Evolutionary conservation across 2,797 vertebrate genomes (phyloP), one percentile per base, ranked within the genome.

Genomic region (Acanthis flammea): DNA sequence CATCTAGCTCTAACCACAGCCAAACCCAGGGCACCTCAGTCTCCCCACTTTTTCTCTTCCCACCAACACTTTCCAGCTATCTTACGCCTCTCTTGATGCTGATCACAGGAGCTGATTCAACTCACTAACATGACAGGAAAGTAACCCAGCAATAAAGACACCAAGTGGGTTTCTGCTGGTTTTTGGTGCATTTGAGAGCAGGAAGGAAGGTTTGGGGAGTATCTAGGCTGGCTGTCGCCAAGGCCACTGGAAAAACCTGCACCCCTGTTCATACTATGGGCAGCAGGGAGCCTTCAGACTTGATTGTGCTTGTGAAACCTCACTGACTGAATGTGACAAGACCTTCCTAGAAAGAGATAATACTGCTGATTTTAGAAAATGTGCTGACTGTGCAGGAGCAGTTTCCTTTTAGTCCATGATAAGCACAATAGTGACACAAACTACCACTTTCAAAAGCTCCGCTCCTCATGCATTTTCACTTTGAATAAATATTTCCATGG

Each of bases 401-500:
- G 47, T 55, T 89, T 79, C 66, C 61, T 78, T 53, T 35, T 47
- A 83, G 42, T 66, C 74, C 37, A 19, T 0, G 9, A 92, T 65
- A 57, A 73, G 63, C 35, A 53, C 41, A 86, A 67, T 8, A 90
- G 47, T 42, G 54, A 89, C 48, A 89, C 48, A 86, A 90, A 87
- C 50, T 28, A 81, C 33, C 44, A 73, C 41, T 90, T 92, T 68
- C 48, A 45, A 68, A 88, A 78, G 65, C 30, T 37, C 33, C 27
- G 65, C 30, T 37, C 33, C 27, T 66, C 35, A 6, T 14, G 42
- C n/a, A n/a, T 93, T 95, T 84, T 88, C 55, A 67, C 57, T 82
- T 94, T 83, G 84, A 97, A 57, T 87, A 92, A 86, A 42, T 74
- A 78, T 80, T 95, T 95, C 92, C 74, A 47, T 2, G 4, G 50